Conservation (phyloP, 2,888 invertebrate species). For the Mimas tiliae region DNA sequence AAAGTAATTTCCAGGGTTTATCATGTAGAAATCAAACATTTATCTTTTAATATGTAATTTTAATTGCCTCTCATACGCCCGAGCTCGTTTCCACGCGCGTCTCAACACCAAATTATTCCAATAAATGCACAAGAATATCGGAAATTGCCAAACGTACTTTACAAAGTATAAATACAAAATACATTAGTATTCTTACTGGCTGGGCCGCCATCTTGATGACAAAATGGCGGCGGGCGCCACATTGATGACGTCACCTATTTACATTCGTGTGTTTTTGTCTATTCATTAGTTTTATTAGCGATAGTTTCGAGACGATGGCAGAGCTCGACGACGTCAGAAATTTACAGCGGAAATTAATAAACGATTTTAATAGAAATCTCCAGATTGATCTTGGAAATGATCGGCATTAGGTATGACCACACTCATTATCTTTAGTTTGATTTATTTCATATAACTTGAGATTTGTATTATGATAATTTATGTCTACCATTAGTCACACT, state of each 20-base stretch:
- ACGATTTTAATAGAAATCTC: too few species aligned
- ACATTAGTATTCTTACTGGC: slow-evolving; percentile 47
- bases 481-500: too few species aligned
- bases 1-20: background rate
- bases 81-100: background rate
- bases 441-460: background rate
- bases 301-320: background rate
- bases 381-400: background rate
- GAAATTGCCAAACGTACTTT: slow-evolving; percentile 33
- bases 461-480: background rate
- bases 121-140: background rate
- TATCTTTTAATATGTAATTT: too few species aligned
- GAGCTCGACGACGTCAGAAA: too few species aligned
- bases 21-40: too few species aligned
- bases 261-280: slow-evolving; percentile 8
- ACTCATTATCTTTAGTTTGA: background rate
- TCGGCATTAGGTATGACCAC: background rate
- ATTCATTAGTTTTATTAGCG: slow-evolving; percentile 12
- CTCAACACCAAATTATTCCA: background rate
- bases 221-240: slow-evolving; percentile 24
- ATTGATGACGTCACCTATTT: slow-evolving; percentile 1
- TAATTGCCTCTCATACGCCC: background rate
- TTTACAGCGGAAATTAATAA: background rate
- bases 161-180: slow-evolving; percentile 51
- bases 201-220: slow-evolving; percentile 41